These are phyloP conservation scores for Cordilura impudica DNA, from an alignment of 2,888 invertebrate genomes.

Conservation along the genomic window DNA sequence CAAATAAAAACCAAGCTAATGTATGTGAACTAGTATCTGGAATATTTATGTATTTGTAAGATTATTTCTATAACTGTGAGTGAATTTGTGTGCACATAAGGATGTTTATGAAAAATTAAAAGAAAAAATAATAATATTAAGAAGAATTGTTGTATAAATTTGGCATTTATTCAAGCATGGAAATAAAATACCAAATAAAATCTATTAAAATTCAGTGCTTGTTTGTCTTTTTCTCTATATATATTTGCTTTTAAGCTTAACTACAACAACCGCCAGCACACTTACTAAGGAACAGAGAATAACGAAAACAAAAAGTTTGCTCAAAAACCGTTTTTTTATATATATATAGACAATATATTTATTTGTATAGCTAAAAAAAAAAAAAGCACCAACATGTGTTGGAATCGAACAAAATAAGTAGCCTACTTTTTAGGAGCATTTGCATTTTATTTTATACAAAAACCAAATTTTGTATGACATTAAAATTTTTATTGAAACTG, in stretches of 20 bases:
- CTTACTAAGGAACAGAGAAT: too few species aligned
- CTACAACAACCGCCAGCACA: neutral
- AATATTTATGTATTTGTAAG: too few species aligned
- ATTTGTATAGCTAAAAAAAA: too few species aligned
- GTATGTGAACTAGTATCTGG: neutral
- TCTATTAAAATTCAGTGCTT: slow-evolving; percentile 35
- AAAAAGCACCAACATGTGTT: too few species aligned
- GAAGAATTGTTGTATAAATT: slow-evolving; percentile 39
- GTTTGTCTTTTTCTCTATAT: neutral
- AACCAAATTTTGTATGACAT: slow-evolving; percentile 4
- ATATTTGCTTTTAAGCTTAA: neutral
- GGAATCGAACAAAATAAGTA: neutral
- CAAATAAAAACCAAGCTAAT: neutral
- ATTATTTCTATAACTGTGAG: too few species aligned
- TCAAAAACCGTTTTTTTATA: too few species aligned
- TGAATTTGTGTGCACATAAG: too few species aligned
- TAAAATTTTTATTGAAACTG: slow-evolving; percentile 13
- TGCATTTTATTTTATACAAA: neutral
- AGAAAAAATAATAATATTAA: neutral
- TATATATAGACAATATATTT: too few species aligned
- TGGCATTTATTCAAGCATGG: slow-evolving; percentile 62
- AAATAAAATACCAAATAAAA: slow-evolving; percentile 62
- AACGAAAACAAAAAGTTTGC: neutral
- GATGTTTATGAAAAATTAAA: neutral
- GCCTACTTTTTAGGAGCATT: slow-evolving; percentile 19